Evolutionary conservation across 2,888 invertebrate species (phyloP).

Genomic region (Acrocyrtus sp.): DNA sequence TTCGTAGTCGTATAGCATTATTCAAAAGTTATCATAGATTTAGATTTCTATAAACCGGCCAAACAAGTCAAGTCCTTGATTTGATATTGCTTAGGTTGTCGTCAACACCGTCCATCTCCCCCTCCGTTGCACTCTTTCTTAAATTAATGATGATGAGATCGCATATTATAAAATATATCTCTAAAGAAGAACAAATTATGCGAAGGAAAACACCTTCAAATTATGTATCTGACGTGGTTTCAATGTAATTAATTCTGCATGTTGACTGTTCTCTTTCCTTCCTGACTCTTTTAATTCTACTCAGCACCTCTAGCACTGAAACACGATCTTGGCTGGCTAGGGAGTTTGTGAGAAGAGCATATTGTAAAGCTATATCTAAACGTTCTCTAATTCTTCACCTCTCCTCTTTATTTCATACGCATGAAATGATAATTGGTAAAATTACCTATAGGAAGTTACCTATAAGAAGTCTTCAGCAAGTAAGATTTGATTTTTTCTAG

Average conservation of each 20-base stretch:
- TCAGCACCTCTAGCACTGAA: conserved; percentile 42
- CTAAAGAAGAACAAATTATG: conserved; percentile 46
- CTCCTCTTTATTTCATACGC: too few species aligned
- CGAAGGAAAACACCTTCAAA: conserved; percentile 50
- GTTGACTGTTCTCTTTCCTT: conserved; percentile 37
- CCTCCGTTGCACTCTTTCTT: not conserved
- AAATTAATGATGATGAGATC: conserved; percentile 36
- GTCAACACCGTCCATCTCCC: not conserved
- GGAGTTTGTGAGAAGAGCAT: too few species aligned
- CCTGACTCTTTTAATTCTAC: conserved; percentile 14
- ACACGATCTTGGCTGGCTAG: conserved; percentile 29
- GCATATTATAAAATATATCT: too few species aligned
- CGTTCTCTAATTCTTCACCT: too few species aligned
- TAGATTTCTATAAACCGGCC: conserved; percentile 46
- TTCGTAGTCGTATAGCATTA: not conserved
- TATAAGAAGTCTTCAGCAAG: too few species aligned
- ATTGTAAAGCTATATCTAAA: too few species aligned
- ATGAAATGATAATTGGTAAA: too few species aligned
- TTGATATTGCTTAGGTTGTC: conserved; percentile 15
- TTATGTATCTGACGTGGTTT: conserved; percentile 48
- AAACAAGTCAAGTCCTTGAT: conserved; percentile 44
- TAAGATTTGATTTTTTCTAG: too few species aligned
- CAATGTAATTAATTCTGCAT: conserved; percentile 46
- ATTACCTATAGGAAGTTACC: too few species aligned
- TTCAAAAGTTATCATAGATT: not conserved